Conservation (phyloP, 2,797 vertebrate species). For the Sparidentex hasta region DNA sequence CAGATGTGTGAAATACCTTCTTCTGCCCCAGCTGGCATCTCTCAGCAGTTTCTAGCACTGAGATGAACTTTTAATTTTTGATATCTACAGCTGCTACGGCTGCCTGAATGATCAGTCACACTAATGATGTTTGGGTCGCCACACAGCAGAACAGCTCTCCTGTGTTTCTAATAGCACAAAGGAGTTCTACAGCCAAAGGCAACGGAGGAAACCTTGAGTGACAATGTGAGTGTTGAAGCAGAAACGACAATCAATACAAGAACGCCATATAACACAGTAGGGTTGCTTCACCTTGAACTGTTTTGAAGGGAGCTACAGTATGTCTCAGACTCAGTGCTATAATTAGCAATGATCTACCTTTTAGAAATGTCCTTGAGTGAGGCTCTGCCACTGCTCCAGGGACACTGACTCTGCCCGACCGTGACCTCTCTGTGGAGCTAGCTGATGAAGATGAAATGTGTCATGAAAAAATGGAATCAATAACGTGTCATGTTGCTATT, state of each 20-base stretch:
- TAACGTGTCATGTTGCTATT: background rate
- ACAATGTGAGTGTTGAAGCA: background rate
- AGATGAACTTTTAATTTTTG: constrained; percentile 52
- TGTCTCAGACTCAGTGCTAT: background rate
- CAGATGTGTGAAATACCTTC: constrained; percentile 80
- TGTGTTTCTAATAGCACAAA: constrained; percentile 10
- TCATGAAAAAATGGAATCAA: constrained; percentile 9
- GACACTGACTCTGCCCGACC: constrained; percentile 3
- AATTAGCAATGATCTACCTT: constrained; percentile 29
- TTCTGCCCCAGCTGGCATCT: constrained; percentile 73
- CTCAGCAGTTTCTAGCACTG: constrained; percentile 55
- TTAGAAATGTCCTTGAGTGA: constrained; percentile 41
- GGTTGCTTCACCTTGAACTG: constrained; percentile 21
- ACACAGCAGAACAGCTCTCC: background rate
- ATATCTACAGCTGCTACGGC: constrained; percentile 37
- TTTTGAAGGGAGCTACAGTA: background rate
- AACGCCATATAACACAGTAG: background rate
- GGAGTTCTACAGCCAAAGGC: background rate
- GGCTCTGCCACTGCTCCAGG: background rate
- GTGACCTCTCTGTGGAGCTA: constrained; percentile 15
- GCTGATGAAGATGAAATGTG: constrained; percentile 34
- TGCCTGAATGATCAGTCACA: constrained; percentile 9
- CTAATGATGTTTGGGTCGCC: constrained; percentile 13
- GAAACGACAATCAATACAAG: background rate
- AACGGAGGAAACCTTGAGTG: background rate